Conservation (phyloP, 2,113 vertebrate genomes). For the Zingel zingel region DNA sequence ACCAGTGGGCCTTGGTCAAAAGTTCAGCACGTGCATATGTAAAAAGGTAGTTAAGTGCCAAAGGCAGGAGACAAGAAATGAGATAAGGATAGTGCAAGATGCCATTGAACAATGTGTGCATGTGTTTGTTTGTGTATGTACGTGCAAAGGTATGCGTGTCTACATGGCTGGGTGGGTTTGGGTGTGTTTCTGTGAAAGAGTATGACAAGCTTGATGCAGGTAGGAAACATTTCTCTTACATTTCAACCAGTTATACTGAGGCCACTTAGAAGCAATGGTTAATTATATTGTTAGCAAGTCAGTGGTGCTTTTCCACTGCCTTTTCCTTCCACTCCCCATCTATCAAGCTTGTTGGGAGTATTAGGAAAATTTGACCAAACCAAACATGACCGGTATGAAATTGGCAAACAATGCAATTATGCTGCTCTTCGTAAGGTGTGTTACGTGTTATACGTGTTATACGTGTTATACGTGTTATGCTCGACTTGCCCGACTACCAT, state of each 20-base stretch:
- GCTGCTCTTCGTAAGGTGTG: conserved; percentile 6
- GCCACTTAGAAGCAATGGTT: background rate
- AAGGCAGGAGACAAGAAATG: conserved; percentile 90
- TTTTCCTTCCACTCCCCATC: background rate
- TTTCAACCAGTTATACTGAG: background rate
- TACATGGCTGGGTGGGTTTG: background rate
- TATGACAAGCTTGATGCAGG: background rate
- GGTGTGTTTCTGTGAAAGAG: background rate
- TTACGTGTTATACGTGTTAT: background rate
- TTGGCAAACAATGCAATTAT: conserved; percentile 9
- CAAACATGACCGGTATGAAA: background rate
- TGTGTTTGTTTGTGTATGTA: conserved; percentile 6
- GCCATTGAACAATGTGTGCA: conserved; percentile 54
- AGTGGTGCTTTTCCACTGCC: background rate
- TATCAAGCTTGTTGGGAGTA: background rate
- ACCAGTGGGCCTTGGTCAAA: conserved; percentile 94
- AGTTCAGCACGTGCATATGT: conserved; percentile 96
- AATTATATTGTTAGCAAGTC: background rate
- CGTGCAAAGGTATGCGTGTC: background rate
- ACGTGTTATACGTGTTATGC: conserved; percentile 14
- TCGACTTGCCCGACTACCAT: conserved; percentile 24
- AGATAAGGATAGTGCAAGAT: conserved; percentile 86
- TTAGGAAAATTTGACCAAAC: background rate
- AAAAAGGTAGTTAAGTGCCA: conserved; percentile 92
- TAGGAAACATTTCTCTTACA: background rate